phyloP scores from a whole-genome alignment of 2,113 vertebrate species.

The Nibea coibor region DNA sequence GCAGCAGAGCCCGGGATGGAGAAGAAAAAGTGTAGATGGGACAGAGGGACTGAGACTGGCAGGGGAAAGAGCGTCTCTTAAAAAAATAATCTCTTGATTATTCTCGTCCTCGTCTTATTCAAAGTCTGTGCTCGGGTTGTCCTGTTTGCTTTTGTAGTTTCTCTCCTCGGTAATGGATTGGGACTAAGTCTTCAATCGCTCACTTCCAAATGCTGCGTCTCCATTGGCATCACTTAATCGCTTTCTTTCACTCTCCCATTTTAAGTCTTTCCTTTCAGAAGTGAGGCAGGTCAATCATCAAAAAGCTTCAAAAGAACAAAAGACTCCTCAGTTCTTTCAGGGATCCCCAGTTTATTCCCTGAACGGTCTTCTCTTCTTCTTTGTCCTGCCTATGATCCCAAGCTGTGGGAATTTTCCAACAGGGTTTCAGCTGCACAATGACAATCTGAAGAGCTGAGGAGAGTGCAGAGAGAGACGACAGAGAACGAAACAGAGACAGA shows the following conservation, averaged over 20 bases:
- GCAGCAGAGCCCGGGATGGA: background rate
- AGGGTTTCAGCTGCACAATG: slow-evolving; percentile 56
- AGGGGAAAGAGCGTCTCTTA: background rate
- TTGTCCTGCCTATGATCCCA: slow-evolving; percentile 39
- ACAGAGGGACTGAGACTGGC: background rate
- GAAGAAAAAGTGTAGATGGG: slow-evolving; percentile 32
- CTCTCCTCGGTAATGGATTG: slow-evolving; percentile 11
- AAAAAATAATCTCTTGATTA: slow-evolving; percentile 4
- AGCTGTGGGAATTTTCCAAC: slow-evolving; percentile 18
- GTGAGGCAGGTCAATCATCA: slow-evolving; percentile 52
- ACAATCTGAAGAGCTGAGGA: slow-evolving; percentile 53
- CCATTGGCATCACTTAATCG: slow-evolving; percentile 47
- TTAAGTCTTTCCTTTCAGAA: slow-evolving; percentile 36
- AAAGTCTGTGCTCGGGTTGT: slow-evolving; percentile 4
- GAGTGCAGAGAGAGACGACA: slow-evolving; percentile 50
- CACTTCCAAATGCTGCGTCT: slow-evolving; percentile 29
- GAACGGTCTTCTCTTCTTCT: slow-evolving; percentile 19
- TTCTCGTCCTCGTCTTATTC: background rate
- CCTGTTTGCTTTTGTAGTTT: slow-evolving; percentile 4
- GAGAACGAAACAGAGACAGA: slow-evolving; percentile 51
- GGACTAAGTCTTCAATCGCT: slow-evolving; percentile 32
- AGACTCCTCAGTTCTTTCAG: slow-evolving; percentile 53
- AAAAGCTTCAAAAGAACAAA: slow-evolving; percentile 53
- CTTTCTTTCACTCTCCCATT: slow-evolving; percentile 39
- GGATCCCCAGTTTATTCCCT: slow-evolving; percentile 18